Percentiles rank a stretch among this genome's conserved stretches.
phyloP scores from a whole-genome alignment of 2,888 invertebrate genomes.

The Leptinotarsa peninsularis region DNA sequence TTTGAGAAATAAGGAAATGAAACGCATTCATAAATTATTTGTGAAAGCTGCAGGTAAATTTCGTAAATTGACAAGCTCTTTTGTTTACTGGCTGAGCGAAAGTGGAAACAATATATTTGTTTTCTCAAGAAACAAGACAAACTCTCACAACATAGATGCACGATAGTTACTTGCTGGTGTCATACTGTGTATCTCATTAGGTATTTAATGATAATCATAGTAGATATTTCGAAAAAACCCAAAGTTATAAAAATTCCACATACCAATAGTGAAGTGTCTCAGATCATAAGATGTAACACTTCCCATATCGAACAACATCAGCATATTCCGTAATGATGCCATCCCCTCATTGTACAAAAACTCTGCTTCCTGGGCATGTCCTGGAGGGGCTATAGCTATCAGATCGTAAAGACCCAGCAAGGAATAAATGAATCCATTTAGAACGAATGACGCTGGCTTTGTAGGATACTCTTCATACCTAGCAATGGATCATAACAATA shows the following conservation, averaged over 20 bases:
- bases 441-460: slow-evolving; percentile 91
- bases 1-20: too few relatives aligned
- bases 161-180: too few relatives aligned
- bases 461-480: slow-evolving; percentile 94
- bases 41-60: too few relatives aligned
- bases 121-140: too few relatives aligned
- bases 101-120: too few relatives aligned
- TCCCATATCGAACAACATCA: slow-evolving; percentile 94
- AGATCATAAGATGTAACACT: slow-evolving; percentile 96
- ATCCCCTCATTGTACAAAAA: slow-evolving; percentile 87
- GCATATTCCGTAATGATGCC: slow-evolving; percentile 85
- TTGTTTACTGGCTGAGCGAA: too few relatives aligned
- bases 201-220: too few relatives aligned
- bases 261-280: slow-evolving; percentile 87
- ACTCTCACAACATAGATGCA: too few relatives aligned
- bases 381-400: slow-evolving; percentile 80
- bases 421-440: slow-evolving; percentile 99
- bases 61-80: too few relatives aligned
- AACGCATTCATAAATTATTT: too few relatives aligned
- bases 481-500: neutral
- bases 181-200: too few relatives aligned
- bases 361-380: slow-evolving; percentile 78
- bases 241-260: neutral
- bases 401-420: slow-evolving; percentile 95
- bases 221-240: neutral